Evolutionary conservation across 2,888 invertebrate species (phyloP), one percentile per base, ranked within the genome.

Genomic region (Agonopterix subpropinquella): DNA sequence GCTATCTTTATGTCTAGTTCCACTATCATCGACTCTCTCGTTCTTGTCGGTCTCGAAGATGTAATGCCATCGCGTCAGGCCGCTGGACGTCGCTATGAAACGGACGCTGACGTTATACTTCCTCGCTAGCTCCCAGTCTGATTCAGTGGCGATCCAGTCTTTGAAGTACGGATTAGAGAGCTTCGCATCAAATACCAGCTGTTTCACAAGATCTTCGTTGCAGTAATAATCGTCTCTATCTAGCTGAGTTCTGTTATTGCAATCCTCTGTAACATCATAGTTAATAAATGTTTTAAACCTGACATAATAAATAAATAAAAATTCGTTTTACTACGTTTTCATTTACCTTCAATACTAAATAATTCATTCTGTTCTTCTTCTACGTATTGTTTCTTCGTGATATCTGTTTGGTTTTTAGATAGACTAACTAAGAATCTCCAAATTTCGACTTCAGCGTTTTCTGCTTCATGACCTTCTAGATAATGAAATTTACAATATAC

Each of bases 401-500:
- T 87, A 53, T 88, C 74, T 42, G 82, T 73, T 65, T 82, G 67
- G 50, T 84, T 82, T 57, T 77, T 76, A 2, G 87, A 87, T 73
- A 96, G 91, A 66, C 92, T 91, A 1, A 89, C 89, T 49, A 97
- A 80, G 68, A 97, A 97, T 61, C 94, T 92, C 47, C 91, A 82
- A 3, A 96, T 77, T 69, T 96, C 95, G 0, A 90, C 89, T 77
- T 96, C 96, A 0, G 94, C 90, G n/a, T 90, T 91, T 8, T 89
- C 81, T 52, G 93, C 94, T 65, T 93, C 92, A 63, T 94, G 94
- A 0, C 93, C 93, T 71, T 94, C 94, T 47, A 94, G 81, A 67
- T 96, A 95, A 70, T 95, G 95, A 70, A 95, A 96, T 66, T 94
- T 94, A 73, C 96, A 96, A 73, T 96, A 96, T 0, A 95, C 93